These are phyloP conservation scores for Podotricha telesiphe DNA, from an alignment of 2,888 invertebrate genomes.

Conservation along the genomic window DNA sequence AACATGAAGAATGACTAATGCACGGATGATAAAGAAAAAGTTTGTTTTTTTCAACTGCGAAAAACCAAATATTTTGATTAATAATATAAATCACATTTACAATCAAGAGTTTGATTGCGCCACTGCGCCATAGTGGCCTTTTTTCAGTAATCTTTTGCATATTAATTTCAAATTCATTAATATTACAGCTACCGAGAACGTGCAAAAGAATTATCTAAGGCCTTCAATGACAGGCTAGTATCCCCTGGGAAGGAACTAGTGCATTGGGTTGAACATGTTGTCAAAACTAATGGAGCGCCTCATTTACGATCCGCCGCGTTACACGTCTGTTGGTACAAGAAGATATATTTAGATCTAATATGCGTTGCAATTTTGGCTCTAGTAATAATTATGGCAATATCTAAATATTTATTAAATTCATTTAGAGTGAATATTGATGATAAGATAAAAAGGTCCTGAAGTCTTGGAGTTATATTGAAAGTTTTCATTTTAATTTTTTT, in stretches of 20 bases:
- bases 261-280: slow-evolving; percentile 64
- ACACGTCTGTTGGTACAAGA: slow-evolving; percentile 57
- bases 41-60: too few species aligned
- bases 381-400: neutral
- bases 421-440: neutral
- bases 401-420: neutral
- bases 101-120: too few species aligned
- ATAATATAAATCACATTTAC: too few species aligned
- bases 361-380: slow-evolving; percentile 26
- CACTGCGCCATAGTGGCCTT: too few species aligned
- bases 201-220: slow-evolving; percentile 55
- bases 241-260: slow-evolving; percentile 55
- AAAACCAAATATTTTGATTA: too few species aligned
- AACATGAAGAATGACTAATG: too few species aligned
- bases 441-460: neutral
- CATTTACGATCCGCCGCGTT: slow-evolving; percentile 60
- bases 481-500: too few species aligned
- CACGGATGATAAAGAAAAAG: too few species aligned
- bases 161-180: too few species aligned
- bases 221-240: slow-evolving; percentile 58
- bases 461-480: too few species aligned
- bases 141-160: too few species aligned
- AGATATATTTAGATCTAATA: slow-evolving; percentile 58
- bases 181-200: slow-evolving; percentile 55
- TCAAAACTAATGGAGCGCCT: slow-evolving; percentile 56